phyloP scores from a whole-genome alignment of 2,888 invertebrate species.

The Hyposoter didymator region DNA sequence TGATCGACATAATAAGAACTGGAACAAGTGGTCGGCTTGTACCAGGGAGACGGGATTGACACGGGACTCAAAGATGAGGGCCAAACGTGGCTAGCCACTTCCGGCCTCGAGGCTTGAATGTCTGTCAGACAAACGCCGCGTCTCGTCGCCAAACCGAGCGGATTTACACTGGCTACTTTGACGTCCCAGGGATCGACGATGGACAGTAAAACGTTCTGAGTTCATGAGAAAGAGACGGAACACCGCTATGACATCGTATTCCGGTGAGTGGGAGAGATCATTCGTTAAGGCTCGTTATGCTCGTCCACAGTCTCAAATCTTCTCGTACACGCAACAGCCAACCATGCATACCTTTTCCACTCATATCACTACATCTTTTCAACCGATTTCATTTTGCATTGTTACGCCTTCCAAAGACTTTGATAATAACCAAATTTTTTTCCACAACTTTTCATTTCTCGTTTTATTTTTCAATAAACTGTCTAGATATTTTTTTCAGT shows the following conservation, averaged over 20 bases:
- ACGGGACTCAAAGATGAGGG: conserved; percentile 63
- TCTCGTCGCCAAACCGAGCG: conserved; percentile 77
- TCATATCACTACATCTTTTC: background rate
- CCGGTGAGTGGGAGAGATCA: conserved; percentile 71
- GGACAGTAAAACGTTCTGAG: conserved; percentile 80
- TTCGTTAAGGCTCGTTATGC: conserved; percentile 76
- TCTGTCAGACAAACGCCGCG: conserved; percentile 75
- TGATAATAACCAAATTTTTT: background rate
- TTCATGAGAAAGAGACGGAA: conserved; percentile 65
- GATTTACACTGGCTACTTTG: conserved; percentile 81
- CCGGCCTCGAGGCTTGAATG: conserved; percentile 61
- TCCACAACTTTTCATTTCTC: background rate
- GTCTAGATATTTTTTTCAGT: background rate
- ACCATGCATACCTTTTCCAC: background rate
- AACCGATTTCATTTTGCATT: background rate
- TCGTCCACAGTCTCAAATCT: conserved; percentile 41
- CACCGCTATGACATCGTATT: conserved; percentile 52
- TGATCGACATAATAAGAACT: conserved; percentile 6
- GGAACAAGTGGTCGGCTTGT: conserved; percentile 75
- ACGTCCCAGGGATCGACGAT: conserved; percentile 83
- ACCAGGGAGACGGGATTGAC: conserved; percentile 81
- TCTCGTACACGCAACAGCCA: conserved; percentile 40
- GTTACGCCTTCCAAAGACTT: background rate
- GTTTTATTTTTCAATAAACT: background rate
- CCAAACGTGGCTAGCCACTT: conserved; percentile 53